Conservation (phyloP, 2,113 vertebrate species). For the Zingel zingel region DNA sequence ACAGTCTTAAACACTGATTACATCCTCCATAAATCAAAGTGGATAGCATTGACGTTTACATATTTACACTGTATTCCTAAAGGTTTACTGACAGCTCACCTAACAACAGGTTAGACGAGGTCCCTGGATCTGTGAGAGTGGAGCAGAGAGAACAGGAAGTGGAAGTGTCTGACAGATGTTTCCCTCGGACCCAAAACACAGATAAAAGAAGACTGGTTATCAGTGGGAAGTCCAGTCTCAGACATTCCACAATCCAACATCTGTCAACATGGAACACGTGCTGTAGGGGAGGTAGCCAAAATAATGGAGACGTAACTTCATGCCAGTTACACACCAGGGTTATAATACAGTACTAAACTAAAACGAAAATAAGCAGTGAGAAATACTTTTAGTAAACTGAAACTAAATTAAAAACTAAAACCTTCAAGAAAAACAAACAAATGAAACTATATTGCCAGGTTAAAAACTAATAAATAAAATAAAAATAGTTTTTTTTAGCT, state of each 20-base stretch:
- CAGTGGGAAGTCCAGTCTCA: constrained; percentile 64
- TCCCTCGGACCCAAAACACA: constrained; percentile 42
- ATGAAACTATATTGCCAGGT: no score
- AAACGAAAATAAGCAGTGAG: no score
- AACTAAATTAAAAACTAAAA: no score
- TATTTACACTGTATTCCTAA: background rate
- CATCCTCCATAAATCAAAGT: background rate
- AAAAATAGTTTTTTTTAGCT: no score
- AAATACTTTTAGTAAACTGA: no score
- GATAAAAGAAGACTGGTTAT: constrained; percentile 60
- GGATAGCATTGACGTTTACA: background rate
- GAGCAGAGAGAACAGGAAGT: constrained; percentile 35
- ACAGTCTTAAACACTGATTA: constrained; percentile 6
- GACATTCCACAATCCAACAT: constrained; percentile 60
- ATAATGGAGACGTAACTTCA: background rate
- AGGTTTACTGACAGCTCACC: background rate
- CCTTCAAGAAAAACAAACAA: no score
- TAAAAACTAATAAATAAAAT: no score
- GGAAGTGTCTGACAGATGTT: constrained; percentile 28
- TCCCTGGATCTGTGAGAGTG: background rate
- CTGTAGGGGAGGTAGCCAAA: constrained; percentile 6
- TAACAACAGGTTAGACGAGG: background rate
- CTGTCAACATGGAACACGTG: constrained; percentile 29
- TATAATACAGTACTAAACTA: no score
- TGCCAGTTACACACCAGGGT: background rate